Base-by-base conservation (phyloP, 2,888 invertebrate genomes). In the Microctonus aethiopoides region DNA sequence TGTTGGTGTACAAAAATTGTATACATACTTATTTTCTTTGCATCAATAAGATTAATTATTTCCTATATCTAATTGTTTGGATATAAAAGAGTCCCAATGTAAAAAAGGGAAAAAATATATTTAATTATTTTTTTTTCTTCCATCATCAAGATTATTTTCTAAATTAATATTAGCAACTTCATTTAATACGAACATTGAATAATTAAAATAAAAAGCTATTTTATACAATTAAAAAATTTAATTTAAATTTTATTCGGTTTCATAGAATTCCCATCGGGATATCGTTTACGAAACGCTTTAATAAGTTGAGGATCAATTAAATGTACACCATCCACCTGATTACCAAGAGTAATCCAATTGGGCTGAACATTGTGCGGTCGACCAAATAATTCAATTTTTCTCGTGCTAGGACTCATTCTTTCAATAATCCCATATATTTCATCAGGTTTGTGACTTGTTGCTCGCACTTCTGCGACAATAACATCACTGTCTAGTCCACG, bases 401-500 rank as follows among this genome's bases (percentile, higher is more conserved):
- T 91, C 0, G 98, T 98, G 0, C 98, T 98, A 0, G 99, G 99
- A 73, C 98, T 97, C 64, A 99, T 90, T 65, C 99, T 89, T 84
- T 99, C 98, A 76, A 98, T 98, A 78, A 98, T 97, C 11, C 97
- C 99, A 84, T 99, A 99, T 78, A 99, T 97, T 88, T 99, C 99
- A 87, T 99, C 99, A 0, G 99, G 99, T 83, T 99, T 99, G 87
- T 99, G 98, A 80, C 96, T 96, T 0, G 99, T 99, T 13, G 98
- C 99, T 68, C 99, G 90, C 0, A 99, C 98, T 88, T 99, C 99
- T 0, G 98, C 98, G 0, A 99, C 99, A 73, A 99, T 98, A 54
- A 99, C 98, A 88, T 99, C 98, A 86, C 97, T 97, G 87, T 99
- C 99, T 29, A 99, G 88, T 0, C 98, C 98, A 9, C 96, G 91